Conservation (phyloP, 2,113 vertebrate genomes). For the Pongo abelii region DNA sequence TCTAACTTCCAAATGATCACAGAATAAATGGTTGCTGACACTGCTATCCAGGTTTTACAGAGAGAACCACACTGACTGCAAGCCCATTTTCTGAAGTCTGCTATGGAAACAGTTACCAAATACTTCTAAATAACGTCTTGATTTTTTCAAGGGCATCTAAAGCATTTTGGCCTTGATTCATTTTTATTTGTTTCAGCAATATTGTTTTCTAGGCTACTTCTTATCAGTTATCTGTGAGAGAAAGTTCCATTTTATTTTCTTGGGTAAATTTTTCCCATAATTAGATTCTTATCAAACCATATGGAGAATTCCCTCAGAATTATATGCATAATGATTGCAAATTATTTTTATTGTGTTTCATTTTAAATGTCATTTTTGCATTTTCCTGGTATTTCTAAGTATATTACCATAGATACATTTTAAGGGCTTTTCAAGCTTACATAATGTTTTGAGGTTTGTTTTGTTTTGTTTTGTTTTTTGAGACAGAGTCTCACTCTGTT, state of each 20-base stretch:
- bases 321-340: constrained; percentile 13
- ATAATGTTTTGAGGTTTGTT: not conserved
- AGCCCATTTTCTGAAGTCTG: not conserved
- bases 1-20: not conserved
- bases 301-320: not conserved
- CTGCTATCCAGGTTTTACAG: not conserved
- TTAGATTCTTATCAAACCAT: constrained; percentile 4
- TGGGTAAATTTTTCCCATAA: not conserved
- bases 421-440: not conserved
- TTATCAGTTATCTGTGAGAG: not conserved
- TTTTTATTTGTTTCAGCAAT: constrained; percentile 33
- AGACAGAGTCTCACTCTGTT: too few relatives aligned
- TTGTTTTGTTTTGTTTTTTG: too few relatives aligned
- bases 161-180: not conserved
- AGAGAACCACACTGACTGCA: not conserved
- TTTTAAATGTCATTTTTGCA: constrained; percentile 6
- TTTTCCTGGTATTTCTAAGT: not conserved
- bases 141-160: not conserved
- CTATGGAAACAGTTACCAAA: not conserved
- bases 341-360: not conserved
- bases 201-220: not conserved
- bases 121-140: not conserved
- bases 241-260: constrained; percentile 41
- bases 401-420: not conserved
- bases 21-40: not conserved